Conservation (phyloP, 1,140 invertebrate species). For the Cherax destructor region DNA sequence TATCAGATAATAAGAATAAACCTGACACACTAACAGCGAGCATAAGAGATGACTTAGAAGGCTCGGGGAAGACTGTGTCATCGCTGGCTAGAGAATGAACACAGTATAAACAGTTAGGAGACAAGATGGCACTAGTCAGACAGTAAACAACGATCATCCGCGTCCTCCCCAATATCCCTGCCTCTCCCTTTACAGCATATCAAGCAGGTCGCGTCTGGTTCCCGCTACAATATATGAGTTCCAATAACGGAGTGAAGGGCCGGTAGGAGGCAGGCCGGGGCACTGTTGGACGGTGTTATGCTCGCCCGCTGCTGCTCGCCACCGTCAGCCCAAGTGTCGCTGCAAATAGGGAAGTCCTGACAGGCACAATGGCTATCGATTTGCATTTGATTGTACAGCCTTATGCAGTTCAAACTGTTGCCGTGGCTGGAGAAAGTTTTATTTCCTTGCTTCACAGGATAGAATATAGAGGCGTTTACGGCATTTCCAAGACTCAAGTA, state of each 20-base stretch:
- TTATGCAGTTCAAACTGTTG: conserved; percentile 44
- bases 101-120: conserved; percentile 17
- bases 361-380: conserved; percentile 52
- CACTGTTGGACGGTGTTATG: conserved; percentile 1
- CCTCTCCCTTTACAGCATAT: conserved; percentile 31
- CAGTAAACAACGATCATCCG: conserved; percentile 26
- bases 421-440: conserved; percentile 6
- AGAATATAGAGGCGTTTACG: neutral
- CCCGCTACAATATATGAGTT: conserved; percentile 57
- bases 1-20: too few species aligned
- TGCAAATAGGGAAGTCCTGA: conserved; percentile 26
- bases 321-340: neutral
- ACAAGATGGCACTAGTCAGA: conserved; percentile 31
- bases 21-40: neutral
- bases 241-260: conserved; percentile 58
- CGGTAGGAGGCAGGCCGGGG: conserved; percentile 6
- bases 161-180: conserved; percentile 1
- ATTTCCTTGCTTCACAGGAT: neutral
- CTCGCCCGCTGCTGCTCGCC: conserved; percentile 1
- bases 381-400: conserved; percentile 54
- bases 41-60: neutral
- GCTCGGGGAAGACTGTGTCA: neutral
- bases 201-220: conserved; percentile 38
- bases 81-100: neutral
- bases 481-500: neutral